Base-by-base conservation (phyloP, 2,888 invertebrate genomes). In the Ormyrus rosae region DNA sequence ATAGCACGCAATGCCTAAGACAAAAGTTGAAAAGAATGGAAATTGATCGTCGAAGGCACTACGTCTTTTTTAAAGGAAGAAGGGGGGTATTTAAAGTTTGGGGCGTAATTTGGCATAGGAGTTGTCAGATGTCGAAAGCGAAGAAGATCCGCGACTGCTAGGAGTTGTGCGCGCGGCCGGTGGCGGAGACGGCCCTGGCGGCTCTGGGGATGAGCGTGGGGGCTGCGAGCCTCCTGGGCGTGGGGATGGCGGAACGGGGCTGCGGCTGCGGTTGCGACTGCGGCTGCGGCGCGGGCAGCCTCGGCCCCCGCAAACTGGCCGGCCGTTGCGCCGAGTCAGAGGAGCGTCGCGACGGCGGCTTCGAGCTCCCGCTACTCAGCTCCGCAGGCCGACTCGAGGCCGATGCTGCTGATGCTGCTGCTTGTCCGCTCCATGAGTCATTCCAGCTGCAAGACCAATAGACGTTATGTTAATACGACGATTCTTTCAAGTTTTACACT, bases 351-450 rank as follows among this genome's bases (percentile, higher is more conserved):
- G 81, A 55, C 19, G 74, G 50, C 13, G 67, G 13, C 13, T 68
- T 76, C 34, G 34, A 34, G 34, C 34, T 34, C 3, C 34, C 34
- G 34, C 34, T 34, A 34, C 34, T 34, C 34, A 34, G 34, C 4
- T 34, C 34, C 34, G 34, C 34, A 0, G 34, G 34, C 34, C 34
- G 34, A 34, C 34, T 34, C 34, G 34, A 34, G 34, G 78, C 60
- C 77, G 82, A 64, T 53, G 77, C 72, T 74, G 69, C 69, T 74
- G 68, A 46, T 61, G 70, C 8, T 80, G 76, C 10, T 86, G 86
- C 77, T 34, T 85, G 87, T 82, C 87, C 83, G 70, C 48, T 84
- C 88, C 88, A 88, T 77, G 87, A 85, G 84, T 90, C 90, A 90
- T 86, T 90, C 90, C 90, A 90, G 87, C 90, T 90, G 86, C 4